Evolutionary conservation across 2,113 vertebrate species (phyloP).

Genomic region (Bettongia penicillata): DNA sequence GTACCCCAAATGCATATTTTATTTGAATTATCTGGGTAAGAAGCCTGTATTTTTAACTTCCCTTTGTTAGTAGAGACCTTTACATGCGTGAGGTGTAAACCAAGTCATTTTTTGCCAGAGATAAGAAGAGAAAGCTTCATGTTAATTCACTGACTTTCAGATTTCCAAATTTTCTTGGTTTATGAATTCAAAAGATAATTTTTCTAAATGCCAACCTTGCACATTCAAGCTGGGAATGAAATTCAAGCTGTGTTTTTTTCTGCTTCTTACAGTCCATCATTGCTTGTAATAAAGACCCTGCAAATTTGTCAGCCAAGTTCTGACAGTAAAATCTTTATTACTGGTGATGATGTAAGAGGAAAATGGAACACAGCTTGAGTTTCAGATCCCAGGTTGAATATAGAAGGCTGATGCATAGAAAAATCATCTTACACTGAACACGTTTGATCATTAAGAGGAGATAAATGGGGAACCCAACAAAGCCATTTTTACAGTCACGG

Average conservation of each 20-base stretch:
- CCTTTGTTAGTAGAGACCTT: neutral
- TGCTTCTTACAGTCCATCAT: slow-evolving; percentile 63
- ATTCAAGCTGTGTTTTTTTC: slow-evolving; percentile 65
- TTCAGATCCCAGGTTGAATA: slow-evolving; percentile 56
- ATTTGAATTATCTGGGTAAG: neutral
- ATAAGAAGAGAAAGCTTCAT: neutral
- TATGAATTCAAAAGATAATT: slow-evolving; percentile 64
- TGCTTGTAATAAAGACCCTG: slow-evolving; percentile 56
- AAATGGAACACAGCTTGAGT: slow-evolving; percentile 54
- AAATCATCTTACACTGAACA: slow-evolving; percentile 25
- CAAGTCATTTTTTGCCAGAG: slow-evolving; percentile 26
- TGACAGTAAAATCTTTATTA: slow-evolving; percentile 78
- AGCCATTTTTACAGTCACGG: slow-evolving; percentile 34
- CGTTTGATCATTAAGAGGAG: slow-evolving; percentile 55
- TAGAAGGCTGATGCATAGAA: slow-evolving; percentile 56
- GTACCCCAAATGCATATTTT: neutral
- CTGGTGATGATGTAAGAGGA: slow-evolving; percentile 67
- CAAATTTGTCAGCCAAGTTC: slow-evolving; percentile 64
- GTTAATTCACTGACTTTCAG: slow-evolving; percentile 38
- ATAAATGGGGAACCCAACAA: slow-evolving; percentile 54
- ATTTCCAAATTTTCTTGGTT: slow-evolving; percentile 45
- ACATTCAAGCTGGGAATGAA: slow-evolving; percentile 64
- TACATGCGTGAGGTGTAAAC: neutral
- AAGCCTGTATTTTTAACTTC: neutral
- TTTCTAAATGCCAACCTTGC: slow-evolving; percentile 66